These are phyloP conservation scores for Orchesella flavescens DNA, from an alignment of 2,888 invertebrate species.

Conservation along the genomic window DNA sequence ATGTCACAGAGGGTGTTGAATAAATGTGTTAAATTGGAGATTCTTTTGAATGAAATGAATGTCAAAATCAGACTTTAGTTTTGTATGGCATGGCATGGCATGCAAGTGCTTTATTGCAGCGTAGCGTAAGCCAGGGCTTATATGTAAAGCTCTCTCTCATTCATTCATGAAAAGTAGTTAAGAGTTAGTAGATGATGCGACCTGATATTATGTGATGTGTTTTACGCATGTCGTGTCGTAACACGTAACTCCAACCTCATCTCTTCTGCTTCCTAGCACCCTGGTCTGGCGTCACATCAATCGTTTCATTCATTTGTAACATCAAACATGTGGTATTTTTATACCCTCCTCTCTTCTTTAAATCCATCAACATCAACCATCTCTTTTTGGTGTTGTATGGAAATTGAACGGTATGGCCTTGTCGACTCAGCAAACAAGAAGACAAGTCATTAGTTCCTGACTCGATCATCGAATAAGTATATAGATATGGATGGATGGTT, in stretches of 20 bases:
- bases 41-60: constrained; percentile 38
- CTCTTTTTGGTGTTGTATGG: not conserved
- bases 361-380: too few relatives aligned
- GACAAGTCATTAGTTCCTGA: not conserved
- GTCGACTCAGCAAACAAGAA: constrained; percentile 17
- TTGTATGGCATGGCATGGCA: not conserved
- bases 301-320: too few relatives aligned
- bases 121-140: not conserved
- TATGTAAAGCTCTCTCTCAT: not conserved
- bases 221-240: too few relatives aligned
- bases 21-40: constrained; percentile 49
- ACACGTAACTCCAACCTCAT: too few relatives aligned
- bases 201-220: too few relatives aligned
- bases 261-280: too few relatives aligned
- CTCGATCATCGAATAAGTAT: not conserved
- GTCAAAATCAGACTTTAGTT: constrained; percentile 42
- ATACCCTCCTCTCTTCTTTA: too few relatives aligned
- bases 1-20: constrained; percentile 25
- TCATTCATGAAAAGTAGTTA: not conserved
- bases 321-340: too few relatives aligned
- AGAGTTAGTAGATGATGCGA: too few relatives aligned
- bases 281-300: too few relatives aligned
- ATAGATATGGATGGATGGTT: not conserved
- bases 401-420: constrained; percentile 17
- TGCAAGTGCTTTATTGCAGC: not conserved